Conservation (phyloP, 2,888 invertebrate species). For the Cyclophora punctaria region DNA sequence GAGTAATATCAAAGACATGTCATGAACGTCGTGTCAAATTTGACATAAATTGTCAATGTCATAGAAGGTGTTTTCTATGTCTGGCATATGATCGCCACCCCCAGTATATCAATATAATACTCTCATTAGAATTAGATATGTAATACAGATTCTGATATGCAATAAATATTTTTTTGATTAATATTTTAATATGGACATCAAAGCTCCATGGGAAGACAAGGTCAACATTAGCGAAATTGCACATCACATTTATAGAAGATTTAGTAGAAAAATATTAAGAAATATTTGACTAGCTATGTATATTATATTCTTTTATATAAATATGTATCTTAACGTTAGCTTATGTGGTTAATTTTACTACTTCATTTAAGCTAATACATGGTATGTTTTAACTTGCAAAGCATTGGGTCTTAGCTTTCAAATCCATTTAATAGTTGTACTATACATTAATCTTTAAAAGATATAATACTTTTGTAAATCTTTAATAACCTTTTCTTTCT, state of each 20-base stretch:
- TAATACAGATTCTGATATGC: not conserved
- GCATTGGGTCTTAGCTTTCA: slow-evolving; percentile 6
- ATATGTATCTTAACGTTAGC: slow-evolving; percentile 29
- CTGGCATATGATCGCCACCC: no score
- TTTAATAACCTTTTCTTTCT: no score
- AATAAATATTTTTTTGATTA: no score
- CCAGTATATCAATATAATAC: no score
- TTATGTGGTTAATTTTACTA: slow-evolving; percentile 22
- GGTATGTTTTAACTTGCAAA: slow-evolving; percentile 25
- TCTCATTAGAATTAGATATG: not conserved
- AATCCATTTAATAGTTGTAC: not conserved
- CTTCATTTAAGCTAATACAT: not conserved
- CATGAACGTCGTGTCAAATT: no score
- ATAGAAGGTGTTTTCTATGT: no score
- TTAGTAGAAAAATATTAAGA: slow-evolving; percentile 63
- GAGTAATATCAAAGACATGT: not conserved
- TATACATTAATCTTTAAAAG: no score
- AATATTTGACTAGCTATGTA: slow-evolving; percentile 54
- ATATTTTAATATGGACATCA: not conserved
- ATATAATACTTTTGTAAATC: no score
- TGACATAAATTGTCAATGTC: no score
- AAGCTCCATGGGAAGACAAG: not conserved
- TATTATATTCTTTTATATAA: slow-evolving; percentile 15
- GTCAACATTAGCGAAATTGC: slow-evolving; percentile 29
- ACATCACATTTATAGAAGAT: slow-evolving; percentile 40